phyloP scores from a whole-genome alignment of 2,888 invertebrate genomes.

The Malacosoma neustria region DNA sequence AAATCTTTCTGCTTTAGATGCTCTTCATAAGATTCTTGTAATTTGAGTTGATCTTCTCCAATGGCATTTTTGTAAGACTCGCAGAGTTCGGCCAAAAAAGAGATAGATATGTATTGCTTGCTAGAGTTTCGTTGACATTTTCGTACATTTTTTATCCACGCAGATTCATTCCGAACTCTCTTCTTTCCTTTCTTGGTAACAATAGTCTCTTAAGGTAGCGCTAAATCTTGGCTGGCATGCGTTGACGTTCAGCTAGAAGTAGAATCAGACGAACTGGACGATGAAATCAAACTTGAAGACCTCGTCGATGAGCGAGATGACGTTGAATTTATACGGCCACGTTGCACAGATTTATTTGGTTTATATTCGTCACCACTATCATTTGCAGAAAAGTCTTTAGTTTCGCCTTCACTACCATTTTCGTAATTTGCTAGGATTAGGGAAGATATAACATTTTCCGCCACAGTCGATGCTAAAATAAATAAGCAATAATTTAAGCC shows the following conservation, averaged over 20 bases:
- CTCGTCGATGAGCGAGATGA: conserved; percentile 7
- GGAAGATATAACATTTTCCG: not conserved
- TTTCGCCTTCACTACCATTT: conserved; percentile 2
- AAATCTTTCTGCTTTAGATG: too few relatives aligned
- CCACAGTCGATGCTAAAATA: not conserved
- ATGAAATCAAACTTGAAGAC: conserved; percentile 6
- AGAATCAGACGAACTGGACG: conserved; percentile 6
- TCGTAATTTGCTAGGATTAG: not conserved
- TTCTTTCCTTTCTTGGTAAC: conserved; percentile 8
- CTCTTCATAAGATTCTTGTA: too few relatives aligned
- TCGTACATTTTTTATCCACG: conserved; percentile 8
- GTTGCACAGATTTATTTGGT: conserved; percentile 3
- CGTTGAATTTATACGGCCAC: conserved; percentile 4
- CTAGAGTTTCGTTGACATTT: conserved; percentile 7
- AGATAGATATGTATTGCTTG: conserved; percentile 7
- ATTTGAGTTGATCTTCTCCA: too few relatives aligned
- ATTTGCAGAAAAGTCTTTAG: conserved; percentile 4
- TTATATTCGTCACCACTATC: conserved; percentile 7
- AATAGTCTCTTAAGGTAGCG: not conserved
- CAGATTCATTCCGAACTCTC: conserved; percentile 8
- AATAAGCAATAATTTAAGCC: not conserved
- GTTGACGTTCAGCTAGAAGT: conserved; percentile 2
- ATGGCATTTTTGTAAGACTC: too few relatives aligned
- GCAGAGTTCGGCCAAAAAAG: too few relatives aligned
- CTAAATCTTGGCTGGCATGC: conserved; percentile 1